Evolutionary conservation across 35 echinoderm and acorn worm genomes (phyloP), one percentile per base, ranked within the genome.

Genomic region (Holothuria glaberrima): DNA sequence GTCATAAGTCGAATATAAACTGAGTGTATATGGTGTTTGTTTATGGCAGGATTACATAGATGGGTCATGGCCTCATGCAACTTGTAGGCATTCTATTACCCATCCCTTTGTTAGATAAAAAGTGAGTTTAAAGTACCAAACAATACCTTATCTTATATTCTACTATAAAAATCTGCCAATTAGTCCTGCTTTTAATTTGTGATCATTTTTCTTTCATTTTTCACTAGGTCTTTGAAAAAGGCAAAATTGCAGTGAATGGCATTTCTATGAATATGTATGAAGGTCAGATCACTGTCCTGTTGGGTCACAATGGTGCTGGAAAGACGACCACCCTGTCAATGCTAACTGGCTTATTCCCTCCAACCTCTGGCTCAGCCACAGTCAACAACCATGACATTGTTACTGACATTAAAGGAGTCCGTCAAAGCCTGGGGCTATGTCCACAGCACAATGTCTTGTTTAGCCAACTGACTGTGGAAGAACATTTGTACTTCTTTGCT

Each of bases 261-360:
- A 75, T 95, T 30, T 86, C 87, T 28, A 36, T 95, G 86, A 92
- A 95, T 66, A 95, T 95, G 90, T 95, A 90, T 31, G 65, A 92
- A 33, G 91, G 91, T 12, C 94, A 95, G 48, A 95, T 95, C 48
- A 95, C 94, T 0, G 90, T 86, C 16, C 68, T 95, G 22, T 86
- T 95, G 63, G 94, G 94, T 35, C 94, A 95, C 68, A 95, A 95
- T 44, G 94, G 94, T 6, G 94, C 94, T 18, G 94, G 94, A 18
- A 95, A 95, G 81, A 95, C 94, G 20, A 95, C 94, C 54, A 95
- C 94, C 16, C 92, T 95, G 48, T 95, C 94, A 26, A 95, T 92
- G 90, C 80, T 95, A 25, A 92, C 91, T 18, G 94, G 94, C 2
- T 60, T 95, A 0, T 89, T 92, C 33, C 94, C 90, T 9, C 86